Base-by-base conservation (phyloP, 2,888 invertebrate species). In the Thereva nobilitata region DNA sequence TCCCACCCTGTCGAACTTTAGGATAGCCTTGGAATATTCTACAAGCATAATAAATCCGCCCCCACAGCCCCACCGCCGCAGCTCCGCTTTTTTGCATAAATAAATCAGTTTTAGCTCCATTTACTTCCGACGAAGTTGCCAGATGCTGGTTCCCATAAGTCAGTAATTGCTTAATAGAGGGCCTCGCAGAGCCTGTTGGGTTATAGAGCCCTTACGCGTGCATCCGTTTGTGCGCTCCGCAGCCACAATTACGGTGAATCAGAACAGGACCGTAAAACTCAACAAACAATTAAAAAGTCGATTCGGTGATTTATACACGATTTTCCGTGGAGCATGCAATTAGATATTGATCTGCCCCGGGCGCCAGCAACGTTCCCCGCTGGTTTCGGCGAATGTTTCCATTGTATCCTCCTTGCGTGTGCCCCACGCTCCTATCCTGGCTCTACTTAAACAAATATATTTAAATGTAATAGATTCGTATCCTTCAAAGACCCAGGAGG, bases 241-340 rank as follows among this genome's bases (percentile, higher is more conserved):
- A 47, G 47, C 35, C 59, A 38, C 38, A 50, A n/a, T 49, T 61
- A 40, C 61, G 38, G 5, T n/a, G 41, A 61, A 61, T 40, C 50
- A 50, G 41, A 10, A 61, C 50, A 12, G 61, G 50, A 23, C 23
- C 23, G 23, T 23, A 23, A 10, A 50, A 61, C 49, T 61, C 50
- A 40, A 41, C 61, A 50, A 61, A 40, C 61, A 61, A 61, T 61
- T 61, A 61, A 50, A 61, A 61, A 61, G 61, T 61, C 61, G 61
- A 61, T 61, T 61, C 34, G 40, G 23, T 61, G 61, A 61, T 61
- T 61, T 61, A 61, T 61, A 50, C 37, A 34, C 23, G 8, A 41
- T 12, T 23, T 41, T 38, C 41, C 23, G 23, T 10, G 55, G 12
- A 41, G 40, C 50, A 41, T 50, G 41, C 40, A 38, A 6, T 50